These are phyloP conservation scores for Apotomis capreana DNA, from an alignment of 2,888 invertebrate genomes.

Conservation along the genomic window DNA sequence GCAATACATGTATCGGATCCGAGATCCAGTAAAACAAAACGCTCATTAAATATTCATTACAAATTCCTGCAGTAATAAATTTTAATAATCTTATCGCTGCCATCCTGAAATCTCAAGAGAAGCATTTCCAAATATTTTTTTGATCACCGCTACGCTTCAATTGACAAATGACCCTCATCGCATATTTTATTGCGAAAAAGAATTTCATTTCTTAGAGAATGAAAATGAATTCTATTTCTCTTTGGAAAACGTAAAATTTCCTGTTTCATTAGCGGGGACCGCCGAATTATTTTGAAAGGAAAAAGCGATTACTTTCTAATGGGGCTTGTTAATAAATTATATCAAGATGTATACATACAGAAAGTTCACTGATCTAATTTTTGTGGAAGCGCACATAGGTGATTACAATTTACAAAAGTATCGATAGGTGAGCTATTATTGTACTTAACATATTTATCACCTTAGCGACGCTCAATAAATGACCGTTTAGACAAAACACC, in stretches of 20 bases:
- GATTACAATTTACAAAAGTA: too few relatives aligned
- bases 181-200: slow-evolving; percentile 27
- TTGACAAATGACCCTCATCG: slow-evolving; percentile 23
- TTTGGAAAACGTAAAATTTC: slow-evolving; percentile 13
- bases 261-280: slow-evolving; percentile 17
- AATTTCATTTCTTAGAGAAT: background rate
- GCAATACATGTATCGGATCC: slow-evolving; percentile 17
- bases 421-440: too few relatives aligned
- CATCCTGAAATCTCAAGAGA: slow-evolving; percentile 5
- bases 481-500: too few relatives aligned
- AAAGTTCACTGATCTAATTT: background rate
- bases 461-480: too few relatives aligned
- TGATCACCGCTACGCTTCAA: slow-evolving; percentile 11
- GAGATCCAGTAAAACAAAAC: slow-evolving; percentile 9
- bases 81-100: slow-evolving; percentile 4
- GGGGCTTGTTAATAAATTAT: slow-evolving; percentile 4
- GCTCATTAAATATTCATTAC: background rate
- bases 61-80: slow-evolving; percentile 18
- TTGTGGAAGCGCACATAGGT: too few relatives aligned
- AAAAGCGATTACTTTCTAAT: slow-evolving; percentile 24
- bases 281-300: slow-evolving; percentile 25
- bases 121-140: slow-evolving; percentile 11
- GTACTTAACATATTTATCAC: too few relatives aligned
- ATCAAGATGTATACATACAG: too few relatives aligned
- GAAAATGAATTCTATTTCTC: slow-evolving; percentile 14